These are phyloP conservation scores for Chrysomela aeneicollis DNA, from an alignment of 2,888 invertebrate genomes.

Conservation along the genomic window DNA sequence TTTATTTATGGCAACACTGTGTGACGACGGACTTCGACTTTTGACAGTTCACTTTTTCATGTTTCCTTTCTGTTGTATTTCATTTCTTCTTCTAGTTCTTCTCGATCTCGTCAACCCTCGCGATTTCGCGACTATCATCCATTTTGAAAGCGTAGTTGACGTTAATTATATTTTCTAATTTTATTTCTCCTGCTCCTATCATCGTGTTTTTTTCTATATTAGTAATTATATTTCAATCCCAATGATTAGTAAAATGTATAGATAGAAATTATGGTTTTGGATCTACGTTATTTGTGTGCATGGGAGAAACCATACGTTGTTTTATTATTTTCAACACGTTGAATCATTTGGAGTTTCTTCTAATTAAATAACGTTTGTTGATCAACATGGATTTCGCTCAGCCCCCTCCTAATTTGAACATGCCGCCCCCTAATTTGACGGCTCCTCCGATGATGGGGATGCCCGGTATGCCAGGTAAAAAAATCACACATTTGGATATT, in stretches of 20 bases:
- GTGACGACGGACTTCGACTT: too few species aligned
- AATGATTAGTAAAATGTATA: neutral
- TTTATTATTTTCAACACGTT: neutral
- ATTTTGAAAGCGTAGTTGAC: too few species aligned
- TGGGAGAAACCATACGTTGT: neutral
- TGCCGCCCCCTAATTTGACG: slow-evolving; percentile 61
- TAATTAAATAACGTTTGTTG: neutral
- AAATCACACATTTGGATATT: neutral
- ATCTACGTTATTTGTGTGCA: neutral
- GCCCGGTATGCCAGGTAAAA: slow-evolving; percentile 2
- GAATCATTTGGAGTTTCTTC: neutral
- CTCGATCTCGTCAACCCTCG: too few species aligned
- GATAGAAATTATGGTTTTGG: neutral
- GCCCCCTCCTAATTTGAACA: slow-evolving; percentile 62
- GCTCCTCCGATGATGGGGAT: slow-evolving; percentile 54
- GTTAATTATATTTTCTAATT: too few species aligned
- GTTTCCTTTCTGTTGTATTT: too few species aligned
- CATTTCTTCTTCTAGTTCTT: too few species aligned
- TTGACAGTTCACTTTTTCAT: too few species aligned
- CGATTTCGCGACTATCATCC: too few species aligned
- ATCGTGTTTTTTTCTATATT: neutral
- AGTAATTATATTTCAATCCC: too few species aligned
- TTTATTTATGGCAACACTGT: too few species aligned
- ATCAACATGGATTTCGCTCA: slow-evolving; percentile 57
- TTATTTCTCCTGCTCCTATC: neutral